Conservation (phyloP, 2,113 vertebrate species). For the Anser brachyrhynchus region DNA sequence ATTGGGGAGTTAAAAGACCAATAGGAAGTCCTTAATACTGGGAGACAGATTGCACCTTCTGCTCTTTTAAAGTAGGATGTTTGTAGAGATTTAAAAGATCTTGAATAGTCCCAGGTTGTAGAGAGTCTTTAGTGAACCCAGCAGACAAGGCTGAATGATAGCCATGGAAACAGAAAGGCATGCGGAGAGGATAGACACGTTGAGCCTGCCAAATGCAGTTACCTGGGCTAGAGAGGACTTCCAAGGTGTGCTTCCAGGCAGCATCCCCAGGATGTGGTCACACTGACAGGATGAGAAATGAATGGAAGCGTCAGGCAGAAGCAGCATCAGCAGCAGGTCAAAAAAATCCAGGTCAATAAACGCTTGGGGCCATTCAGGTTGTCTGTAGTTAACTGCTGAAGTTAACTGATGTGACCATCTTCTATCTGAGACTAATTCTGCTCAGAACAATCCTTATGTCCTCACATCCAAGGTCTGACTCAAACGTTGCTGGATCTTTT, state of each 20-base stretch:
- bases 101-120: neutral
- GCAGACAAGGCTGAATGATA: neutral
- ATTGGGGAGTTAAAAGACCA: neutral
- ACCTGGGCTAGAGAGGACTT: neutral
- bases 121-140: neutral
- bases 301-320: neutral
- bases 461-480: neutral
- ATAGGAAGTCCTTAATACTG: neutral
- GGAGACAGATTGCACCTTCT: neutral
- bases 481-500: neutral
- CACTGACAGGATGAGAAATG: neutral
- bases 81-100: neutral
- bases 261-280: fast-evolving
- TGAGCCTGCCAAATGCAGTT: neutral
- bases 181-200: neutral
- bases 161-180: neutral
- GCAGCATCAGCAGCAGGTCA: neutral
- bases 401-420: neutral
- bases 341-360: neutral
- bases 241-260: neutral
- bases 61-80: neutral
- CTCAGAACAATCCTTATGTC: neutral
- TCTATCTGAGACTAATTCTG: neutral
- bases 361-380: neutral
- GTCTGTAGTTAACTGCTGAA: neutral